Base-by-base conservation (phyloP, 2,113 vertebrate species). In the Percopsis transmontana region DNA sequence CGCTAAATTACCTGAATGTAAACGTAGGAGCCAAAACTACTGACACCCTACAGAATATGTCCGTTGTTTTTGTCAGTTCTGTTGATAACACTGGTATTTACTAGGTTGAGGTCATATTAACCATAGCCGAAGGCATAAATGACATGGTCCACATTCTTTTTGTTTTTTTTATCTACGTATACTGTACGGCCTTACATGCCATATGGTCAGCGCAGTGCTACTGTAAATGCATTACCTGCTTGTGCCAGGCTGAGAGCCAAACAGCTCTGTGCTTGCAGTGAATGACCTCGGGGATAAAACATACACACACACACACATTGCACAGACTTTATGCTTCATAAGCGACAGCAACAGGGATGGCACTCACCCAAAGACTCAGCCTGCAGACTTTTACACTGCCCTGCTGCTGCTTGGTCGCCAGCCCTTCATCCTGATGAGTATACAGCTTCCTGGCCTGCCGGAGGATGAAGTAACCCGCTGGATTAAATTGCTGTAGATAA, bases 171-270 rank as follows among this genome's bases (percentile, higher is more conserved):
- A 59, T 55, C 47, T 39, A n/a, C n/a, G n/a, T n/a, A n/a, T n/a
- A n/a, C n/a, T 58, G 23, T 48, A 45, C 38, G 23, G 48, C 55
- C 27, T 5, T 11, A 20, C 59, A 42, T 41, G 56, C 70, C 58
- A 72, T 74, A 66, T 68, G 62, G 41, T 44, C 52, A 40, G 65
- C 60, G 61, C 50, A 66, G 74, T 52, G 33, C 65, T 41, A 20
- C 62, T 48, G 45, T 70, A 64, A 72, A 74, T 48, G 64, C 69
- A 82, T 67, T 67, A 65, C 55, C 39, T 64, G n/a, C 71, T 60
- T 69, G 74, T 79, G 67, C 72, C 58, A 74, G 83, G 77, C 81
- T 50, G 38, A 39, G 41, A 51, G 69, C 76, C 83, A 76, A 24
- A 44, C 51, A 62, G 55, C 48, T 62, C 50, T 76, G 45, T 63